phyloP scores from a whole-genome alignment of 2,888 invertebrate genomes.

The Leptopilina drosophilae region DNA sequence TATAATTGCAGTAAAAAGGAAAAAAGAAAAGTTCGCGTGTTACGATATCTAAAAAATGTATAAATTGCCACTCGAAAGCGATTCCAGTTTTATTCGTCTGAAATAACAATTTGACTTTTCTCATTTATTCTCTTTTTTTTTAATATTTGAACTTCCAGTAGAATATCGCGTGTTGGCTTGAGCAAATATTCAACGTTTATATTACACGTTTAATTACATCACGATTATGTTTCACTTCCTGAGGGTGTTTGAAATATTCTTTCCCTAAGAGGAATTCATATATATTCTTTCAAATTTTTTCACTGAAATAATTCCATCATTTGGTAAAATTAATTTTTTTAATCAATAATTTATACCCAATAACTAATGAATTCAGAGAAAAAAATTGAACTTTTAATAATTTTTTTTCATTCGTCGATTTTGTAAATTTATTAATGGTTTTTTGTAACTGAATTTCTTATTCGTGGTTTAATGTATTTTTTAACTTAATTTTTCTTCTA shows the following conservation, averaged over 20 bases:
- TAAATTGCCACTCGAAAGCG: not conserved
- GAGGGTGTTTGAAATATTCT: not conserved
- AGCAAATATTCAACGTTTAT: constrained; percentile 9
- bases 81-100: not conserved
- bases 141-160: not conserved
- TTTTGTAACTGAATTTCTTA: no score
- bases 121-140: not conserved
- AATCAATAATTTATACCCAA: no score
- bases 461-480: no score
- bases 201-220: constrained; percentile 7
- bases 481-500: no score
- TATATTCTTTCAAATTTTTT: not conserved
- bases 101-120: not conserved
- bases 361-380: no score
- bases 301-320: not conserved
- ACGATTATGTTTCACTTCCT: constrained; percentile 3
- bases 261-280: not conserved
- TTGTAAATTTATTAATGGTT: no score
- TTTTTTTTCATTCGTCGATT: no score
- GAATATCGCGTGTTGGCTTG: not conserved
- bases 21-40: not conserved
- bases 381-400: no score
- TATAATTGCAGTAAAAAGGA: no score
- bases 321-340: no score
- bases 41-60: not conserved